phyloP scores from a whole-genome alignment of 2,888 invertebrate species.

The Caenorhabditis doughertyi region DNA sequence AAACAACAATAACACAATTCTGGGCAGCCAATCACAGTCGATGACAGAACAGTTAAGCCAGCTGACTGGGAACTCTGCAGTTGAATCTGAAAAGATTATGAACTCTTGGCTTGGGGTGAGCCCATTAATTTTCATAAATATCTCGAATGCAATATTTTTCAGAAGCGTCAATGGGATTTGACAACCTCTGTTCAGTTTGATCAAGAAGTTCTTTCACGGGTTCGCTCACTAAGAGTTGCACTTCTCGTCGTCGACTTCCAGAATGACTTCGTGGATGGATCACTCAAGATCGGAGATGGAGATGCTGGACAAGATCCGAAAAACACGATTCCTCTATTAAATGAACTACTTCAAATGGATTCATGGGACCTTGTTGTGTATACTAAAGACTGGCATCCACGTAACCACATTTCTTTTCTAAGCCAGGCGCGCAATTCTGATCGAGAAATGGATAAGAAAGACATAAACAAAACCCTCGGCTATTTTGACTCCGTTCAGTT shows the following conservation, averaged over 20 bases:
- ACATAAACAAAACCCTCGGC: constrained; percentile 71
- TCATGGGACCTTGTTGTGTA: constrained; percentile 85
- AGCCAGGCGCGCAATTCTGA: constrained; percentile 87
- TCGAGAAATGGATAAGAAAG: constrained; percentile 71
- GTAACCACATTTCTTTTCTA: constrained; percentile 95
- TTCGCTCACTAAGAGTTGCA: constrained; percentile 84
- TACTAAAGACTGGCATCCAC: constrained; percentile 97
- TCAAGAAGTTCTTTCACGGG: constrained; percentile 54
- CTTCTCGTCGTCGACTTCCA: constrained; percentile 97
- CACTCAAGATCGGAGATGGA: constrained; percentile 89
- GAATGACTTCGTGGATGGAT: constrained; percentile 97
- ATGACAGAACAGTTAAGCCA: constrained; percentile 47
- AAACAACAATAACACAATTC: constrained; percentile 60
- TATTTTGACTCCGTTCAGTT: constrained; percentile 94
- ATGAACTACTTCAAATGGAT: constrained; percentile 68
- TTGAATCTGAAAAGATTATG: constrained; percentile 52
- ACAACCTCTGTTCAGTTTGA: constrained; percentile 43
- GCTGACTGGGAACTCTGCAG: constrained; percentile 45
- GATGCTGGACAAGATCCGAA: constrained; percentile 77
- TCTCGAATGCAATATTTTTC: not conserved
- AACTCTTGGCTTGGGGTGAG: constrained; percentile 60
- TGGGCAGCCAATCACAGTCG: constrained; percentile 53
- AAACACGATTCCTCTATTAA: constrained; percentile 74
- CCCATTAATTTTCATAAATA: not conserved
- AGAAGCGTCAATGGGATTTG: constrained; percentile 52